Percentiles rank a stretch among this genome's conserved stretches.
These are phyloP conservation scores for Ovis aries DNA, from an alignment of 2,113 vertebrate species.

Conservation along the genomic window ARS-UI_Ramb_v3.0 NC_056054.1:147692501-147693000, in stretches of 20 bases:
- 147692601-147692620: neutral
- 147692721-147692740: neutral
- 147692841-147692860: slow-evolving; percentile 7
- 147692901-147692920: neutral
- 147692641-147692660: neutral
- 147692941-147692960: slow-evolving; percentile 35
- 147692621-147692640: neutral
- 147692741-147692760: slow-evolving; percentile 44
- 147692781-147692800: neutral
- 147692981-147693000: slow-evolving; percentile 58
- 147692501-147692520: neutral
- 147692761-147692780: neutral
- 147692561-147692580: neutral
- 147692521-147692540: neutral
- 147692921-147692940: slow-evolving; percentile 24
- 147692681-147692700: neutral
- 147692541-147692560: neutral
- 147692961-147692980: neutral
- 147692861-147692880: slow-evolving; percentile 33
- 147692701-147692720: neutral
- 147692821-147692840: slow-evolving; percentile 27
- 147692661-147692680: neutral
- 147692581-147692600: neutral
- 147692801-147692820: neutral
- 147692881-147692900: neutral